These are phyloP conservation scores for Mesocricetus auratus DNA, from an alignment of 2,113 vertebrate genomes.

Conservation along the genomic window DNA sequence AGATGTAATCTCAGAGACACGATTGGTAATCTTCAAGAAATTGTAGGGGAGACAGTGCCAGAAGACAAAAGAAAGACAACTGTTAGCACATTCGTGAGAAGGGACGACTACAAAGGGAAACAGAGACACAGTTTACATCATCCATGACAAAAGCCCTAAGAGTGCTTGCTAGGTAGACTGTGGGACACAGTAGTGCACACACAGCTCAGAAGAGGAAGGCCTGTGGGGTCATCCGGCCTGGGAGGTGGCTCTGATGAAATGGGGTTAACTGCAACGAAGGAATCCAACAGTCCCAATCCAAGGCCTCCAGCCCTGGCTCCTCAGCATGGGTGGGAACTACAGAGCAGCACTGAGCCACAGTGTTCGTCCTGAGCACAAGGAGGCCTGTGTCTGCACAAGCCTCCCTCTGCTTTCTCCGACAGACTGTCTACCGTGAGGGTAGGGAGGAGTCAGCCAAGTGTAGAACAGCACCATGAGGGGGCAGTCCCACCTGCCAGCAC, in stretches of 20 bases:
- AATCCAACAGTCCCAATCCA: constrained; percentile 24
- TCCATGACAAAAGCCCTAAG: constrained; percentile 33
- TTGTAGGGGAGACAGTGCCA: constrained; percentile 39
- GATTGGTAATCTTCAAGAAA: constrained; percentile 76
- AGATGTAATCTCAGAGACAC: constrained; percentile 78
- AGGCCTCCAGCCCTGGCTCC: background rate
- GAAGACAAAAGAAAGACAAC: constrained; percentile 68
- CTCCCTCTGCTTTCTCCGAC: background rate
- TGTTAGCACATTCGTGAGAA: constrained; percentile 53
- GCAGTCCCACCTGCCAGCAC: background rate
- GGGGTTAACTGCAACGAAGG: constrained; percentile 29
- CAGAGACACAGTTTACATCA: constrained; percentile 33
- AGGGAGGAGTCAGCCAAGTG: background rate
- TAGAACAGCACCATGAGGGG: background rate
- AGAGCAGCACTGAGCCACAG: background rate
- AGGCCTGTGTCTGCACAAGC: background rate
- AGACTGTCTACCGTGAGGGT: background rate
- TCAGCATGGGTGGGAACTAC: background rate
- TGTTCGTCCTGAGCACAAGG: background rate
- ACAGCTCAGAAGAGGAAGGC: background rate
- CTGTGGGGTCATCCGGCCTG: background rate
- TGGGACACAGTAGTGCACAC: background rate
- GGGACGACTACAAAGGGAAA: constrained; percentile 30
- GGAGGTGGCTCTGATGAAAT: constrained; percentile 33
- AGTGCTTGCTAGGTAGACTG: constrained; percentile 30